These are phyloP conservation scores for Riptortus pedestris DNA, from an alignment of 1,140 invertebrate genomes.

Conservation along the genomic window DNA sequence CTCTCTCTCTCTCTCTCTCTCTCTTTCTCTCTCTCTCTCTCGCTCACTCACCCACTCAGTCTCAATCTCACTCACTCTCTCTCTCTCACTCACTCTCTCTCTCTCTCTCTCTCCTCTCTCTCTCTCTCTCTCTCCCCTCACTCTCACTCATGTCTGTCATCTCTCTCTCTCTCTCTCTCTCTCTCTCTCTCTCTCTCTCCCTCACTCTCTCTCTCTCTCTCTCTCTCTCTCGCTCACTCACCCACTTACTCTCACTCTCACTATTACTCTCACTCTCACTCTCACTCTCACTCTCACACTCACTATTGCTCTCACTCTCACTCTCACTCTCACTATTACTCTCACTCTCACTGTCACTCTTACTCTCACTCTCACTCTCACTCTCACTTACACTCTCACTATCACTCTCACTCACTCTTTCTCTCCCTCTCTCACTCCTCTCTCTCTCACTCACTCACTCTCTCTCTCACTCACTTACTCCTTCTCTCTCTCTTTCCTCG, in stretches of 20 bases:
- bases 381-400: background rate
- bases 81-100: background rate
- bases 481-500: background rate
- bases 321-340: background rate
- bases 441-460: no score
- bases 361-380: slow-evolving; percentile 11
- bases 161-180: background rate
- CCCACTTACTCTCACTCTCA: background rate
- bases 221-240: background rate
- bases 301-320: slow-evolving; percentile 3
- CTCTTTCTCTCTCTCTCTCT: no score
- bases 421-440: no score
- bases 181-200: background rate
- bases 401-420: background rate
- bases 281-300: slow-evolving; percentile 15
- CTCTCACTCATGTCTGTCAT: background rate
- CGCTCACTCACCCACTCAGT: background rate
- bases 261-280: slow-evolving; percentile 17
- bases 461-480: no score
- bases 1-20: background rate
- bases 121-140: background rate
- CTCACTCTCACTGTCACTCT: no score
- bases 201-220: background rate
- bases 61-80: background rate
- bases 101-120: background rate